These are phyloP conservation scores for Dichetophora obliterata DNA, from an alignment of 2,888 invertebrate species.

Conservation along the genomic window DNA sequence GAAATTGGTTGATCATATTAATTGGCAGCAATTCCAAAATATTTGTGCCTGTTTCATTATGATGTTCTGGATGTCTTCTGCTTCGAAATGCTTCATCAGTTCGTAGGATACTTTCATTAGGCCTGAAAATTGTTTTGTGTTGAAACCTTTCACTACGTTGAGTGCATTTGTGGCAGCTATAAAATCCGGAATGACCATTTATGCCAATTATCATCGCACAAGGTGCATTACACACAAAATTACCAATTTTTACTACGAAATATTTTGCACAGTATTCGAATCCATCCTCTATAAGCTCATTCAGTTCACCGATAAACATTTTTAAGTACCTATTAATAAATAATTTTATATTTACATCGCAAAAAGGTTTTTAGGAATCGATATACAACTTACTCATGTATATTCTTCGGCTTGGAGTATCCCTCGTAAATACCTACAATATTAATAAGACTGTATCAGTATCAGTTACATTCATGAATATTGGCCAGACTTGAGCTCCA, in stretches of 20 bases:
- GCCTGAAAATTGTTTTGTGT: slow-evolving; percentile 18
- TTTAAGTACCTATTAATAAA: no score
- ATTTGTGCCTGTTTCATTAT: neutral
- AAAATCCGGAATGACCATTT: slow-evolving; percentile 32
- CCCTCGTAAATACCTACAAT: neutral
- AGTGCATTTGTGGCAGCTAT: slow-evolving; percentile 35
- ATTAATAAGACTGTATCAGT: neutral
- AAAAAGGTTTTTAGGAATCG: no score
- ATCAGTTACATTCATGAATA: neutral
- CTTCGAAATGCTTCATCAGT: slow-evolving; percentile 12
- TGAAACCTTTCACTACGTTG: slow-evolving; percentile 7
- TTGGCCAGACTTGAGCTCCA: neutral
- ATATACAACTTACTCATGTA: no score
- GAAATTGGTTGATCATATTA: slow-evolving; percentile 30
- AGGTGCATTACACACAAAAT: slow-evolving; percentile 37
- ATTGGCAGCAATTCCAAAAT: slow-evolving; percentile 14
- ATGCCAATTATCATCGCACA: slow-evolving; percentile 21
- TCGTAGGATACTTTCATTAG: neutral
- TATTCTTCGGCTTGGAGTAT: no score
- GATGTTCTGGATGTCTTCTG: slow-evolving; percentile 29
- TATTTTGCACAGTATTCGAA: neutral
- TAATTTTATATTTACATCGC: no score
- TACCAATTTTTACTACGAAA: slow-evolving; percentile 22
- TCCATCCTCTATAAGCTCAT: neutral
- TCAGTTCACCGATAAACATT: no score